Percentiles rank a stretch among this genome's conserved stretches.
phyloP scores from a whole-genome alignment of 2,113 vertebrate species.

The Myocastor coypus region DNA sequence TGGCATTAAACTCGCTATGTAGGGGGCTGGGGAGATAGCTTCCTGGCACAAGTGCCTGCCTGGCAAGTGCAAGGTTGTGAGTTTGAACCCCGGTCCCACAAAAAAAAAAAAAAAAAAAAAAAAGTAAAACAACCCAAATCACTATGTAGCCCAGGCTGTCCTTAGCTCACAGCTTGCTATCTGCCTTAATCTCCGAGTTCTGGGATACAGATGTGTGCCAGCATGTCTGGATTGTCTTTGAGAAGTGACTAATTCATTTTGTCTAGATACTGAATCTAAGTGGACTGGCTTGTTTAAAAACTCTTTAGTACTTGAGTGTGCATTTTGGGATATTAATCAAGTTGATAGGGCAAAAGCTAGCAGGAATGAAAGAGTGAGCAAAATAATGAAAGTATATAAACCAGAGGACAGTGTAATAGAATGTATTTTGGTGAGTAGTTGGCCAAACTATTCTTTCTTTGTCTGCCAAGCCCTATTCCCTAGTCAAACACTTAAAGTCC shows the following conservation, averaged over 20 bases:
- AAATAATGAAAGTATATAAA: not conserved
- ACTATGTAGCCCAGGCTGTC: not conserved
- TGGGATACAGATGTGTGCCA: not conserved
- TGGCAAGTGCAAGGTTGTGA: too few species aligned
- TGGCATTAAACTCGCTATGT: not conserved
- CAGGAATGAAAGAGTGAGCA: not conserved
- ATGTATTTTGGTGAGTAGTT: not conserved
- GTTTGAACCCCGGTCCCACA: too few species aligned
- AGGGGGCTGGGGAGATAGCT: too few species aligned
- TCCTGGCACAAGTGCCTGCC: too few species aligned
- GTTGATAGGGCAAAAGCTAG: not conserved
- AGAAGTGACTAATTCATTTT: slow-evolving; percentile 22
- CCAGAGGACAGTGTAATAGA: not conserved
- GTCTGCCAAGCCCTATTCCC: not conserved
- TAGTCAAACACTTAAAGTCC: not conserved
- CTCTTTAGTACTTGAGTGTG: not conserved
- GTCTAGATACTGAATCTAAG: slow-evolving; percentile 35
- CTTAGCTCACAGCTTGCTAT: not conserved
- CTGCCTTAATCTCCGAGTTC: not conserved
- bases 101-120: too few species aligned
- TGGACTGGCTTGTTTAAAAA: slow-evolving; percentile 31
- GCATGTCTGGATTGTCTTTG: not conserved
- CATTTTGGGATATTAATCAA: slow-evolving; percentile 36
- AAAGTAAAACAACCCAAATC: too few species aligned
- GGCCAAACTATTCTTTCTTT: not conserved